phyloP scores from a whole-genome alignment of 2,113 vertebrate species.

The Synodontis membranacea region DNA sequence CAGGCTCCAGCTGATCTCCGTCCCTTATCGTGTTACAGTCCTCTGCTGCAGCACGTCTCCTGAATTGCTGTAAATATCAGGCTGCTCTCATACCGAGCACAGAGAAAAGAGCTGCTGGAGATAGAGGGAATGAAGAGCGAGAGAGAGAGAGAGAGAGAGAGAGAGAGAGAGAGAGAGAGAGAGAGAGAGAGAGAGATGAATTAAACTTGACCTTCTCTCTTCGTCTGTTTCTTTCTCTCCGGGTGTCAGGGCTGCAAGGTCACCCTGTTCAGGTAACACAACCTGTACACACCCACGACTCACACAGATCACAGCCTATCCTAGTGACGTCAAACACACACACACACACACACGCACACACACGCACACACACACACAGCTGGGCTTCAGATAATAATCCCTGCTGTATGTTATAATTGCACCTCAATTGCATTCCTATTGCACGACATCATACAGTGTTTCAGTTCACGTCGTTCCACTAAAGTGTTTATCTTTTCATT shows the following conservation, averaged over 20 bases:
- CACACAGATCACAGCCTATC: background rate
- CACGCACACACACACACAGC: conserved; percentile 12
- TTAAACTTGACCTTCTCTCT: background rate
- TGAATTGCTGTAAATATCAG: conserved; percentile 24
- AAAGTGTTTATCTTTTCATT: background rate
- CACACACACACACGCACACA: background rate
- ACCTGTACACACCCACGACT: conserved; percentile 11
- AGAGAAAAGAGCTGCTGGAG: background rate
- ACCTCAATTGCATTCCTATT: background rate
- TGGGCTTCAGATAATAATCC: background rate
- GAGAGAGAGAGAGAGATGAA: background rate
- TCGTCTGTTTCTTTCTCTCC: background rate
- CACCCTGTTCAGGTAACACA: conserved; percentile 28
- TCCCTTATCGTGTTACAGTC: conserved; percentile 13
- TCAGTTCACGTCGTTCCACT: background rate
- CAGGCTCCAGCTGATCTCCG: conserved; percentile 21
- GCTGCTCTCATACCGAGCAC: background rate
- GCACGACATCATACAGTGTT: background rate
- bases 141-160: background rate
- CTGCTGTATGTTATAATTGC: background rate
- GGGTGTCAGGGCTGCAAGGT: background rate
- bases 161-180: background rate
- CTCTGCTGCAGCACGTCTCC: background rate
- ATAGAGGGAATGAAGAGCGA: background rate
- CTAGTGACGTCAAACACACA: conserved; percentile 8